Base-by-base conservation (phyloP, 2,113 vertebrate species). In the Mugil cephalus region DNA sequence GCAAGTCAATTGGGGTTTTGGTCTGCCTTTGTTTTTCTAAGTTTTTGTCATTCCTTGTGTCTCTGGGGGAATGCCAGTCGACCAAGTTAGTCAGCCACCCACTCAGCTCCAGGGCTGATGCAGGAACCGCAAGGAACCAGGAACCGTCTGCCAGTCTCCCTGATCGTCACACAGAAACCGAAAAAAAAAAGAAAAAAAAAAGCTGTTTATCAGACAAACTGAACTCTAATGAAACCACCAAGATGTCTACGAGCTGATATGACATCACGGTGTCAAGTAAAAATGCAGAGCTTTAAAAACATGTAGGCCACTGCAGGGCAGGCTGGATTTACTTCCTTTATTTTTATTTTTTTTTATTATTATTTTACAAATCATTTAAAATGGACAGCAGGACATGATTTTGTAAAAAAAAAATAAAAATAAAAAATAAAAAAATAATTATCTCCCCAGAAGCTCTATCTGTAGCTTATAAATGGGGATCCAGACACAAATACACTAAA, bases 11-110 rank as follows among this genome's bases (percentile, higher is more conserved):
- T 89, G 79, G 63, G 78, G 77, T 79, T 88, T 90, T 90, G 90
- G 91, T 83, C 75, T 50, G 84, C 83, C 87, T 91, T 90, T 93
- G 87, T 93, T 92, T 93, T 92, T 80, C 81, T 77, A 90, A 85
- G 87, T 90, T 93, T 92, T 92, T 90, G 86, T 93, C 85, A 91
- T 93, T 92, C 88, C 87, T 84, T 43, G 74, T 90, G 89, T 88
- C 81, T 87, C 77, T 76, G 75, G 77, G 89, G 88, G 78, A 90
- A 90, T 88, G 85, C 79, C 72, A 83, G 88, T 76, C 76, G 50
- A 71, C 67, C 73, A 83, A 30, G 85, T 72, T 72, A 65, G 73
- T 87, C 85, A 87, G 86, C 86, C 90, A 89, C 86, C 89, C 90
- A 89, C 91, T 88, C 87, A 14, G 69, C 67, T 63, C 75, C 66